A percentile compares a stretch with the other conserved stretches of the same genome.
These are phyloP conservation scores for Diaphora mendica DNA, from an alignment of 2,888 invertebrate genomes.

Conservation along the genomic window DNA sequence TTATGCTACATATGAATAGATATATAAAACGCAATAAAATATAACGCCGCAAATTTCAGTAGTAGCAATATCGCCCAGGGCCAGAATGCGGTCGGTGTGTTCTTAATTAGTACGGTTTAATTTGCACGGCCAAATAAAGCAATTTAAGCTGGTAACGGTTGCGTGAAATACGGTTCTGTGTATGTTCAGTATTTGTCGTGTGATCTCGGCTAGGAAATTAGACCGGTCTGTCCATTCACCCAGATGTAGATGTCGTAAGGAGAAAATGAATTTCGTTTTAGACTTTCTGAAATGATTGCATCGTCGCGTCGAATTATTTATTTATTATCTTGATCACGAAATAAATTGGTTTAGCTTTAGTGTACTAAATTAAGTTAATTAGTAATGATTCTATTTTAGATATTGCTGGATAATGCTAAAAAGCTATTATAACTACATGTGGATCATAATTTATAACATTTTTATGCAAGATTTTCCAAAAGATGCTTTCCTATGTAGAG, in stretches of 20 bases:
- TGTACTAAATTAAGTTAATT: neutral
- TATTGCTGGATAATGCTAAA: neutral
- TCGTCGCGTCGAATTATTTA: neutral
- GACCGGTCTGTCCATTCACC: conserved; percentile 4
- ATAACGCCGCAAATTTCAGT: conserved; percentile 17
- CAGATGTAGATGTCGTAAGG: conserved; percentile 2
- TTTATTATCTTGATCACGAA: neutral
- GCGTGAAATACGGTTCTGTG: conserved; percentile 43
- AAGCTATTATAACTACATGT: neutral
- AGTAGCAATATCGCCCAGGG: conserved; percentile 23
- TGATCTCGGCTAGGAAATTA: conserved; percentile 20
- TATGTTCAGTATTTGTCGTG: conserved; percentile 20
- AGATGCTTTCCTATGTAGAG: no score
- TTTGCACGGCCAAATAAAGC: conserved; percentile 49
- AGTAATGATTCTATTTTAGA: neutral
- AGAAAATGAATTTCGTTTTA: neutral
- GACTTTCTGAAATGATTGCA: neutral
- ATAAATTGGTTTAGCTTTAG: no score
- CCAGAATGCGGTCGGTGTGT: conserved; percentile 33
- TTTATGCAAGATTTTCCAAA: no score
- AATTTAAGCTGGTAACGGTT: conserved; percentile 42
- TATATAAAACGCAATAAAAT: conserved; percentile 24
- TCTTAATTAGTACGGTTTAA: conserved; percentile 50
- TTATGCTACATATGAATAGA: neutral
- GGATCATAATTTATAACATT: no score